Conservation (phyloP, 1,140 invertebrate genomes). For the Magallana ariakensis region DNA sequence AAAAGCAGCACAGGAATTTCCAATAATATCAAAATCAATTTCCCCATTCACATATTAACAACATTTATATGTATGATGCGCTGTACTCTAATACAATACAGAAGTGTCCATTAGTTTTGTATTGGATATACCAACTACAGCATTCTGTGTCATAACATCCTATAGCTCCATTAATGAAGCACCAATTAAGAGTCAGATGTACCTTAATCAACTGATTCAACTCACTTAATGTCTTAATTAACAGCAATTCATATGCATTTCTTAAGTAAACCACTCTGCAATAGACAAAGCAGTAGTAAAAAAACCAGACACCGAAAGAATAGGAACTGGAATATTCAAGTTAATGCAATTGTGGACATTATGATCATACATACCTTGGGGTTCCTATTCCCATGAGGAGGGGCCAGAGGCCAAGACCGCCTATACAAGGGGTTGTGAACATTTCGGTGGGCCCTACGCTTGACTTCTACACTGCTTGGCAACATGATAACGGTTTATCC, state of each 20-base stretch:
- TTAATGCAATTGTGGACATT: background rate
- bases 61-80: background rate
- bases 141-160: too few species aligned
- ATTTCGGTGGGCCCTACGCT: conserved; percentile 57
- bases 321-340: too few species aligned
- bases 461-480: conserved; percentile 57
- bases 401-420: conserved; percentile 67
- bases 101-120: background rate
- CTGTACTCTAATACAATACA: background rate
- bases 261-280: too few species aligned
- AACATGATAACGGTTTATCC: conserved; percentile 28
- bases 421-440: conserved; percentile 59
- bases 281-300: too few species aligned
- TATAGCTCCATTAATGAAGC: too few species aligned
- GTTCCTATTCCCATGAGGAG: conserved; percentile 48
- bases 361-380: conserved; percentile 59
- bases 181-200: too few species aligned
- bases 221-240: too few species aligned
- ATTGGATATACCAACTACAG: too few species aligned
- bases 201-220: too few species aligned
- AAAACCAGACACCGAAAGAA: too few species aligned
- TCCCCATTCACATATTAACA: background rate
- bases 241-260: too few species aligned
- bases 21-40: conserved; percentile 17
- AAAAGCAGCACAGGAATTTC: conserved; percentile 1